Evolutionary conservation across 23 tunicate genomes (phyloP).

Genomic region (Botrylloides violaceus): DNA sequence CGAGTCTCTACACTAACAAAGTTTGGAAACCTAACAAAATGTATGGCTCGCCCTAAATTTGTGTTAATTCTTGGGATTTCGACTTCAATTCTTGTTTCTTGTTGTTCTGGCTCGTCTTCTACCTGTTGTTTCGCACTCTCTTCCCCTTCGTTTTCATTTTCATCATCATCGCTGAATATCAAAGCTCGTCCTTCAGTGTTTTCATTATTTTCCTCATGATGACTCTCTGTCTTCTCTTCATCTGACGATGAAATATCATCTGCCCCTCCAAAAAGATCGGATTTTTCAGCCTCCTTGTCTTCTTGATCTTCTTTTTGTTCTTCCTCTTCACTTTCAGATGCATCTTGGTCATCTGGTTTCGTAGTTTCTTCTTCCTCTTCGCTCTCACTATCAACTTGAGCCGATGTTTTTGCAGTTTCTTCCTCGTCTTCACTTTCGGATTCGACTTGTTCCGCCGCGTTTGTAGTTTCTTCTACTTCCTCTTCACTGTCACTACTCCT

Average conservation of each 20-base stretch:
- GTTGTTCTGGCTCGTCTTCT: conserved; percentile 34
- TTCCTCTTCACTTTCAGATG: conserved; percentile 6
- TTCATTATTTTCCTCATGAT: conserved; percentile 13
- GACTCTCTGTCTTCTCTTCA: conserved; percentile 28
- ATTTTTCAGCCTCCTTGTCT: not conserved
- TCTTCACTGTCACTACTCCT: not conserved
- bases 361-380: not conserved
- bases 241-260: conserved; percentile 80
- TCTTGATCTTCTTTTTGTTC: conserved; percentile 6
- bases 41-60: conserved; percentile 29
- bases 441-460: not conserved
- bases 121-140: conserved; percentile 19
- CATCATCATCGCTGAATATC: conserved; percentile 27
- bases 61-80: conserved; percentile 93
- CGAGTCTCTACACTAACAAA: conserved; percentile 85
- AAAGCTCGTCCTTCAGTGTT: conserved; percentile 14
- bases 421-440: not conserved
- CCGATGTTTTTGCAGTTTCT: not conserved
- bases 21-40: conserved; percentile 76
- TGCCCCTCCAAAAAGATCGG: conserved; percentile 39
- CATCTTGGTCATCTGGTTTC: conserved; percentile 8
- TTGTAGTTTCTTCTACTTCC: not conserved
- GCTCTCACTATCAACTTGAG: conserved; percentile 3
- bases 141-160: not conserved
- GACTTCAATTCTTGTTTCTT: conserved; percentile 87